Base-by-base conservation (phyloP, 2,888 invertebrate species). In the Himalopsyche anomala region DNA sequence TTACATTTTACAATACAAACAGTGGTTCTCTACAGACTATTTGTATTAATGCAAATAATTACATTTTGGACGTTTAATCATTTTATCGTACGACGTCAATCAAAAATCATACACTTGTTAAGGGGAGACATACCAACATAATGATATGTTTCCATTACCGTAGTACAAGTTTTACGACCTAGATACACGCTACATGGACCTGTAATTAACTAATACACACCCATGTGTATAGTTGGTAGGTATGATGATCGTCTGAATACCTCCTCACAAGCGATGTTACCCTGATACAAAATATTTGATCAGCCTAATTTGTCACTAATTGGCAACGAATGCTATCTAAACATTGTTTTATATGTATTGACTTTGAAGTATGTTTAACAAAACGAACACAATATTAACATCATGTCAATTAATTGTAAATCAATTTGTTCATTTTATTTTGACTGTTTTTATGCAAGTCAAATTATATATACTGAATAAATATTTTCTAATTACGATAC, bases 191-290 rank as follows among this genome's bases (percentile, higher is more conserved):
- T 82, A 85, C 69, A 82, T 80, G 38, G 79, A 56, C 79, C 82
- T 83, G 82, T 85, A 85, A 85, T 85, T 85, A 85, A 85, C 85
- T 83, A 85, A 85, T 85, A 85, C 82, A 85, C 79, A 82, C 82
- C 42, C 85, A 80, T 80, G 80, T 45, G 42, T 85, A 80, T 83
- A 79, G 74, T 85, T 80, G 80, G 82, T 62, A 54, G 81, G 55
- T 62, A 62, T 42, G 28, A 81, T 54, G 81, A 69, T 74, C 12
- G 74, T 74, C 74, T 74, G 74, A 74, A 74, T 36, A 74, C 74
- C 28, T 74, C 74, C 74, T 74, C 74, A 38, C 74, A 74, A 74
- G 5, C 15, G 12, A 74, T 74, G 74, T 11, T 36, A 74, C 28
- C 74, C 38, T 74, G 74, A 36, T 74, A 74, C 74, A 74, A 74